Conservation (phyloP, 2,888 invertebrate genomes). For the Drosophila maculinotata region DNA sequence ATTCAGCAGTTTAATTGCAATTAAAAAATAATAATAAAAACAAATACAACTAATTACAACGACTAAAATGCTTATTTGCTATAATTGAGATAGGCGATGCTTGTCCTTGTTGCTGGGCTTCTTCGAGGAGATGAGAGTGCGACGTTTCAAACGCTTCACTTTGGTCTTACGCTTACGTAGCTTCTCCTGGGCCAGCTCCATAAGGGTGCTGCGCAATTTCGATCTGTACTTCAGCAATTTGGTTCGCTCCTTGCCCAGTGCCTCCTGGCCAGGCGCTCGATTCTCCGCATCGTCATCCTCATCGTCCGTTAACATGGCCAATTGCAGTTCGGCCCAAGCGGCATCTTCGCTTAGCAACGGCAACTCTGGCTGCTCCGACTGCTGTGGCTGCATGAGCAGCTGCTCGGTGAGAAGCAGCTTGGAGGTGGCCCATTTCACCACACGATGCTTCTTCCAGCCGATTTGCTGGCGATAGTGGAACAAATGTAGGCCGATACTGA, state of each 20-base stretch:
- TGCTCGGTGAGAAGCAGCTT: constrained; percentile 77
- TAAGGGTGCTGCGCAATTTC: constrained; percentile 53
- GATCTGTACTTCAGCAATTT: constrained; percentile 64
- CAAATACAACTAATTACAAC: constrained; percentile 22
- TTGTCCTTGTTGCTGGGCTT: constrained; percentile 71
- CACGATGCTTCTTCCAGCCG: constrained; percentile 53
- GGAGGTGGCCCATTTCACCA: constrained; percentile 69
- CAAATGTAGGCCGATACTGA: constrained; percentile 59
- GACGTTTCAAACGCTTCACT: constrained; percentile 69
- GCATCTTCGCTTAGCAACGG: not conserved
- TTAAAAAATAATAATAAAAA: constrained; percentile 28
- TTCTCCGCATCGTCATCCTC: constrained; percentile 45
- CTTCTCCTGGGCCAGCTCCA: constrained; percentile 62
- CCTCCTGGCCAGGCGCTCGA: constrained; percentile 11
- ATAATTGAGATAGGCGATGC: not conserved
- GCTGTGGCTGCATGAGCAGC: constrained; percentile 54
- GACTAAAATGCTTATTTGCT: not conserved
- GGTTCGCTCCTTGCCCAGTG: constrained; percentile 40
- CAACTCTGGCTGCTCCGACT: not conserved
- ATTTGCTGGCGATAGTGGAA: constrained; percentile 73
- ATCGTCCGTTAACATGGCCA: constrained; percentile 38
- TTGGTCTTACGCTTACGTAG: constrained; percentile 56
- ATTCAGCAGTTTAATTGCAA: constrained; percentile 21
- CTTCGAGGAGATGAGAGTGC: constrained; percentile 70
- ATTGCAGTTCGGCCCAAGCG: constrained; percentile 47